These are phyloP conservation scores for Caenorhabditis angaria DNA, from an alignment of 2,888 invertebrate genomes.

Conservation along the genomic window DNA sequence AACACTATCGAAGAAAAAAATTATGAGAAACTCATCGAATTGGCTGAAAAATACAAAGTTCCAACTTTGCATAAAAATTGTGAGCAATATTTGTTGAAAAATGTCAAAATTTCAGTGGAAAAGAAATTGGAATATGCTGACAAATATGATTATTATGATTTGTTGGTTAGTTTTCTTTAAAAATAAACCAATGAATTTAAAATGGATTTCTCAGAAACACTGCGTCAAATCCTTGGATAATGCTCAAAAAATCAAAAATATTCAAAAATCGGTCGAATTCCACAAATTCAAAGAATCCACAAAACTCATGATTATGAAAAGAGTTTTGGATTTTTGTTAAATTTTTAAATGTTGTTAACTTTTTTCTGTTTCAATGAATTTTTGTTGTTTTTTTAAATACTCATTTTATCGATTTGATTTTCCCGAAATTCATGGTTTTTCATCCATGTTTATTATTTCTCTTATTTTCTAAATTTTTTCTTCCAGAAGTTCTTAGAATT, in stretches of 20 bases:
- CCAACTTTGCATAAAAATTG: background rate
- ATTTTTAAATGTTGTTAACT: no score
- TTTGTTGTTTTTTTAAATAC: no score
- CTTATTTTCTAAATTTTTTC: no score
- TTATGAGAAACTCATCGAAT: background rate
- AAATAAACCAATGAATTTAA: no score
- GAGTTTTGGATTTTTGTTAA: background rate
- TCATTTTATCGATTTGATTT: no score
- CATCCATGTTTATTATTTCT: no score
- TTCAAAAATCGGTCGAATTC: background rate
- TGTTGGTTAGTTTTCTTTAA: background rate
- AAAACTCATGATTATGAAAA: background rate
- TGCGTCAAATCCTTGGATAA: background rate
- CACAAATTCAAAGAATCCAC: background rate
- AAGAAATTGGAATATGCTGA: background rate
- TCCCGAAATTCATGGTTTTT: no score
- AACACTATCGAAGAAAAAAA: background rate
- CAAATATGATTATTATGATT: background rate
- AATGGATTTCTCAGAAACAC: background rate
- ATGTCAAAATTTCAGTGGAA: background rate
- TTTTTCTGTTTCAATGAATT: no score
- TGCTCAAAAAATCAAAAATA: background rate
- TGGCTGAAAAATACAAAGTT: background rate
- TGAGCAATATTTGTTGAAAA: background rate
- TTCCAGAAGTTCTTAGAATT: no score